phyloP scores from a whole-genome alignment of 2,888 invertebrate genomes.

The Netelia fuscicornis region DNA sequence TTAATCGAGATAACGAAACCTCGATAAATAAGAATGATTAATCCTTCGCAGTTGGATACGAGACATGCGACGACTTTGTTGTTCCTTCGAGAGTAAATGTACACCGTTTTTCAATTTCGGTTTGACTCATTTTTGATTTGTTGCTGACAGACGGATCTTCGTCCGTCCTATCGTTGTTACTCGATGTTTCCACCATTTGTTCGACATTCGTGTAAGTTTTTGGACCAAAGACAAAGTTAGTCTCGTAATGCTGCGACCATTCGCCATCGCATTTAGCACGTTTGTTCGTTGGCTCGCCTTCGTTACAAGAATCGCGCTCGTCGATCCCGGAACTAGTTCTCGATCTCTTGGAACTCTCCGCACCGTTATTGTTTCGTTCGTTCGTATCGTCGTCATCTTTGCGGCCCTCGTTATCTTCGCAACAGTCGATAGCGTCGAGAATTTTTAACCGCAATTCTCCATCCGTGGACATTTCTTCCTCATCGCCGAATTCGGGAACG shows the following conservation, averaged over 20 bases:
- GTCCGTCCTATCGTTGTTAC: neutral
- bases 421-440: constrained; percentile 39
- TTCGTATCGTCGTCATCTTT: neutral
- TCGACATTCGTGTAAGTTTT: neutral
- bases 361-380: constrained; percentile 1
- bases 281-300: constrained; percentile 48
- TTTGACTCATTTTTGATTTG: constrained; percentile 20
- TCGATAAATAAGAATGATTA: constrained; percentile 28
- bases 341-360: constrained; percentile 39
- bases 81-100: constrained; percentile 56
- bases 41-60: constrained; percentile 51
- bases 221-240: constrained; percentile 67
- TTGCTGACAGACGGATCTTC: neutral
- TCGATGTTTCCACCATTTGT: constrained; percentile 6
- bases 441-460: constrained; percentile 25
- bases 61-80: constrained; percentile 2
- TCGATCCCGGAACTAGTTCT: neutral
- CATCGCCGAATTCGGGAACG: constrained; percentile 20
- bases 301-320: constrained; percentile 7
- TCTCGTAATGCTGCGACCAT: constrained; percentile 68
- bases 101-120: constrained; percentile 55
- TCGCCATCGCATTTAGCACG: constrained; percentile 50
- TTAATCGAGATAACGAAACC: neutral
- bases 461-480: neutral
- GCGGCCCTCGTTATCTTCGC: constrained; percentile 10